phyloP scores from a whole-genome alignment of 2,797 vertebrate species.

The Microctenopoma stevenorrisi region DNA sequence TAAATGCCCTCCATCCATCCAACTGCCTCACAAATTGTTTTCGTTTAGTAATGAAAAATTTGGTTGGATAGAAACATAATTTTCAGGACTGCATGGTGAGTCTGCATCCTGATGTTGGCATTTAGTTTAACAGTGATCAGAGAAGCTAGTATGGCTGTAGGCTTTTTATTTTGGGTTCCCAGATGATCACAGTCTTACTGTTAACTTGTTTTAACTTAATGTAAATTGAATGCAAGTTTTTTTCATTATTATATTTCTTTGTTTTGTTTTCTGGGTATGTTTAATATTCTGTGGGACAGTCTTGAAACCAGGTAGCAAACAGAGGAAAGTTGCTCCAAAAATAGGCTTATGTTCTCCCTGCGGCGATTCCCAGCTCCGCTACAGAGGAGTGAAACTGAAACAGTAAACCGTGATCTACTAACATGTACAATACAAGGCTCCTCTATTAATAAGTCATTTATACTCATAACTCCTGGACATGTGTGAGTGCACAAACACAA shows the following conservation, averaged over 20 bases:
- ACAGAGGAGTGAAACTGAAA: constrained; percentile 51
- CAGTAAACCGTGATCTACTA: constrained; percentile 31
- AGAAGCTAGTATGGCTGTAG: neutral
- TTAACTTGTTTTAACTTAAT: neutral
- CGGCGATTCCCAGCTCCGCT: constrained; percentile 45
- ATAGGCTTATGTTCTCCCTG: constrained; percentile 42
- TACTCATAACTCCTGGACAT: constrained; percentile 42
- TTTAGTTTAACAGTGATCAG: neutral
- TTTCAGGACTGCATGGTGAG: too few relatives aligned
- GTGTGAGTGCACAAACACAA: constrained; percentile 27
- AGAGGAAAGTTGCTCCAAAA: constrained; percentile 48
- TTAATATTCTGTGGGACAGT: constrained; percentile 11
- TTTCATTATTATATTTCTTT: neutral
- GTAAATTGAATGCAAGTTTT: neutral
- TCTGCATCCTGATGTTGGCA: neutral
- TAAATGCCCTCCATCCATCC: too few relatives aligned
- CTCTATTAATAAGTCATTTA: constrained; percentile 21
- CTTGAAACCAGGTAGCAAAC: constrained; percentile 19
- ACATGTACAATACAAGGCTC: constrained; percentile 33
- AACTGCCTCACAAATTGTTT: too few relatives aligned
- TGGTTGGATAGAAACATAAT: too few relatives aligned
- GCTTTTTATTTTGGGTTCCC: neutral
- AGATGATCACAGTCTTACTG: neutral
- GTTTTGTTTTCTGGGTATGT: neutral
- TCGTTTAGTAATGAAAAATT: too few relatives aligned